Evolutionary conservation across 2,113 vertebrate genomes (phyloP), one percentile per base, ranked within the genome.

Genomic region (Nansenia antarctica): DNA sequence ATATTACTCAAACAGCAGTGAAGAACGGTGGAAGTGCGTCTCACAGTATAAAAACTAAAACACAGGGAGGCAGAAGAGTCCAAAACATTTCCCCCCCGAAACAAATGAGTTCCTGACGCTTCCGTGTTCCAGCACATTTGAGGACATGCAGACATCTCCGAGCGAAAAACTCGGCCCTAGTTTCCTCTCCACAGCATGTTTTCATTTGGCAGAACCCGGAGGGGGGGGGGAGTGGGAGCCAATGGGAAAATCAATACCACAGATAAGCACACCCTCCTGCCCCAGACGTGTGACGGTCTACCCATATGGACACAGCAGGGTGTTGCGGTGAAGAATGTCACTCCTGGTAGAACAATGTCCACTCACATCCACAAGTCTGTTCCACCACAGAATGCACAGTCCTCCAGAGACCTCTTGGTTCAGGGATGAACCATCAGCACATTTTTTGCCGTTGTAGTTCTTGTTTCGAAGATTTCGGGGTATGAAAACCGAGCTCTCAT

Each of bases 191-290:
- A 73, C 82, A 87, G 75, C 84, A 87, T 88, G 88, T 87, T 90
- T 89, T 85, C 78, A 88, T 91, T 90, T 90, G 80, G 75, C 79
- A 84, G n/a, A 87, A 87, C 52, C 69, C 81, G 80, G 73, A 89
- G 82, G 62, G 73, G n/a, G 78, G 87, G 71, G 82, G 80, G 73
- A 89, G 82, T 65, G 73, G n/a, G 78, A 88, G 86, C 87, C 85
- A 82, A 83, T 89, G 83, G 73, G 79, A 85, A 89, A 90, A 91
- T 89, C 82, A 89, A 89, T 88, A 87, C 81, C 78, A 82, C 79
- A 89, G 86, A 91, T 90, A 87, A 87, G 80, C 68, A 79, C 58
- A 74, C 76, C 81, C 78, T 83, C n/a, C 65, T 88, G 81, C 87
- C 80, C 82, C 80, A 67, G 22, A 79, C 64, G 87, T 89, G 86